Evolutionary conservation across 2,888 invertebrate genomes (phyloP), one percentile per base, ranked within the genome.

Genomic region (Tetragnatha montana): DNA sequence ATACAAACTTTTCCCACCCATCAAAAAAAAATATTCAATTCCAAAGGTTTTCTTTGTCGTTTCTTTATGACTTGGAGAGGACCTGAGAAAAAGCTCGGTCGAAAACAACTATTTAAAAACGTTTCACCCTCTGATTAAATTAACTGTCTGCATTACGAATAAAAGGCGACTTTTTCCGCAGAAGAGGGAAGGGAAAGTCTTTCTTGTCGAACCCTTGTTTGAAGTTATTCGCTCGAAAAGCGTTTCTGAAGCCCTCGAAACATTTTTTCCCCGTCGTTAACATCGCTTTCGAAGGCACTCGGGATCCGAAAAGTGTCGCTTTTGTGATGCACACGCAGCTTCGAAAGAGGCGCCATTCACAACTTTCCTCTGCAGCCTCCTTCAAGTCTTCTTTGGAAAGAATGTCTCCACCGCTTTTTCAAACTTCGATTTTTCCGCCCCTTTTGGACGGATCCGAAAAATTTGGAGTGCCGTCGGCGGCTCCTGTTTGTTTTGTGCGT

Each of bases 281-380:
- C 49, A 60, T 70, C 49, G 69, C 70, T 80, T 68, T 80, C 80
- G 10, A 35, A 21, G 73, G 73, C 35, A 69, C 87, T 47, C 47
- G 17, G 10, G 22, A 19, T 17, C 17, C n/a, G 60, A 49, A 87
- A 81, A 81, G 80, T 80, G 73, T 76, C 73, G 68, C 49, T 87
- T 85, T 79, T 70, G 50, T n/a, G 4, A 19, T 71, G 35, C 76
- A 47, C 81, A 51, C n/a, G 22, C 69, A 22, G 35, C 47, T 60
- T 50, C 68, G 14, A 68, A 75, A 80, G 35, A 50, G 69, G 50
- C 21, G 60, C 87, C 60, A 87, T 87, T 87, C 87, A 78, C 68
- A 78, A 51, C 78, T 78, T 69, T 19, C 50, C 68, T 71, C 50
- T 68, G 19, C 76, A 69, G n/a, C 22, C 49, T 51, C 50, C 78